Conservation (phyloP, 2,888 invertebrate genomes). For the Heteromyza rotundicornis region DNA sequence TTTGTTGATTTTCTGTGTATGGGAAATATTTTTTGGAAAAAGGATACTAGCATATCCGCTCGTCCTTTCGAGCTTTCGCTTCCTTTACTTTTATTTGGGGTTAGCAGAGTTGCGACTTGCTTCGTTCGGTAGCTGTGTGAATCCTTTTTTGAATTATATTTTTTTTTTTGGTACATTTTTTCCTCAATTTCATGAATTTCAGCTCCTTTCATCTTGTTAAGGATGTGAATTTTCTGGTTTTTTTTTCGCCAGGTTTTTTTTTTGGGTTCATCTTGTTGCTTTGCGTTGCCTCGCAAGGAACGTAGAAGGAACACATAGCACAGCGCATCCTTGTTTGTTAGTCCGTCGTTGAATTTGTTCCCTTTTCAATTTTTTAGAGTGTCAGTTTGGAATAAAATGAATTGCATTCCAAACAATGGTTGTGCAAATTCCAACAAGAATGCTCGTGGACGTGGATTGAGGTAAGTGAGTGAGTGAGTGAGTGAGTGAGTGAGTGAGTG, state of each 20-base stretch:
- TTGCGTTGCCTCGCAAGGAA: not conserved
- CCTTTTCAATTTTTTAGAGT: not conserved
- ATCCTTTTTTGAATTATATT: not conserved
- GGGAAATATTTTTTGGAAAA: too few relatives aligned
- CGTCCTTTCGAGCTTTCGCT: not conserved
- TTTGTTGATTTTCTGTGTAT: too few relatives aligned
- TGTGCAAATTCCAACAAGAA: not conserved
- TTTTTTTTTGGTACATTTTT: not conserved
- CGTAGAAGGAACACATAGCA: not conserved
- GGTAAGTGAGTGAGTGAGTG: too few relatives aligned
- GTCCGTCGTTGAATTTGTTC: not conserved
- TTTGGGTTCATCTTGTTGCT: too few relatives aligned
- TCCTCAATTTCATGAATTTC: not conserved
- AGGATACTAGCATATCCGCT: not conserved
- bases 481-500: too few relatives aligned
- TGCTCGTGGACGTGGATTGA: too few relatives aligned
- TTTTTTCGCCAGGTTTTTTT: not conserved
- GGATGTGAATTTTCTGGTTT: conserved; percentile 1
- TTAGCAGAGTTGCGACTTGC: not conserved
- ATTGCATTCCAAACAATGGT: conserved; percentile 2
- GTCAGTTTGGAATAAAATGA: conserved; percentile 5
- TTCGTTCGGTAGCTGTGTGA: too few relatives aligned
- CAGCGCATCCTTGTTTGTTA: not conserved
- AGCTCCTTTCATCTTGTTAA: conserved; percentile 1
- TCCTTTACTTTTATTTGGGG: conserved; percentile 2